phyloP scores from a whole-genome alignment of 2,797 vertebrate genomes.

The Manis crassicaudata region DNA sequence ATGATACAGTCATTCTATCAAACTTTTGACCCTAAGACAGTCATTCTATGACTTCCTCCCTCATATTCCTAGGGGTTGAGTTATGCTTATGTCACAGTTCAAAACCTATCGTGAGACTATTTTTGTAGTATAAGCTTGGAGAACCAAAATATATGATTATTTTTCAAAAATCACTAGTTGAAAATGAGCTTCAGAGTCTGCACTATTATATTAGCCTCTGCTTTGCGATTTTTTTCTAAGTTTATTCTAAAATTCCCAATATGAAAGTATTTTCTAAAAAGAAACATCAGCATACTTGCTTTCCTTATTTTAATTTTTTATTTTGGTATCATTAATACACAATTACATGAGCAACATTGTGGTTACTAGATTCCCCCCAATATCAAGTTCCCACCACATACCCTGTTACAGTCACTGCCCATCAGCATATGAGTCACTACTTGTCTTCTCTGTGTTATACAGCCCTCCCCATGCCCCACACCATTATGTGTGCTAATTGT shows the following conservation, averaged over 20 bases:
- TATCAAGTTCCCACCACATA: too few species aligned
- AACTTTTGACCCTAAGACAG: background rate
- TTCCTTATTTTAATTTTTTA: conserved; percentile 1
- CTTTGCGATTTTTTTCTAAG: background rate
- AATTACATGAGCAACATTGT: too few species aligned
- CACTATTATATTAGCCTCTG: background rate
- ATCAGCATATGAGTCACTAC: too few species aligned
- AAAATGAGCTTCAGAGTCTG: background rate
- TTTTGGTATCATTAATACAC: too few species aligned
- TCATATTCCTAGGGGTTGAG: background rate
- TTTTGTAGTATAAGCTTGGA: background rate
- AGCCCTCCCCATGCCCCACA: too few species aligned
- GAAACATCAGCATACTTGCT: background rate
- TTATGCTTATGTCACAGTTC: background rate
- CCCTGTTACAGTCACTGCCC: too few species aligned
- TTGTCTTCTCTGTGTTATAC: too few species aligned
- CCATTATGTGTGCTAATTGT: too few species aligned
- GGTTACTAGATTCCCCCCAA: too few species aligned
- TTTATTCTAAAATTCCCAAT: background rate
- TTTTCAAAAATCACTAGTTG: background rate
- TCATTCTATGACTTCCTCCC: background rate
- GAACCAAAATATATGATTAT: background rate
- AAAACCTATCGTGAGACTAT: background rate
- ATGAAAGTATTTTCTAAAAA: conserved; percentile 31
- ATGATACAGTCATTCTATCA: background rate